Conservation (phyloP, 2,888 invertebrate genomes). For the Latrodectus elegans region DNA sequence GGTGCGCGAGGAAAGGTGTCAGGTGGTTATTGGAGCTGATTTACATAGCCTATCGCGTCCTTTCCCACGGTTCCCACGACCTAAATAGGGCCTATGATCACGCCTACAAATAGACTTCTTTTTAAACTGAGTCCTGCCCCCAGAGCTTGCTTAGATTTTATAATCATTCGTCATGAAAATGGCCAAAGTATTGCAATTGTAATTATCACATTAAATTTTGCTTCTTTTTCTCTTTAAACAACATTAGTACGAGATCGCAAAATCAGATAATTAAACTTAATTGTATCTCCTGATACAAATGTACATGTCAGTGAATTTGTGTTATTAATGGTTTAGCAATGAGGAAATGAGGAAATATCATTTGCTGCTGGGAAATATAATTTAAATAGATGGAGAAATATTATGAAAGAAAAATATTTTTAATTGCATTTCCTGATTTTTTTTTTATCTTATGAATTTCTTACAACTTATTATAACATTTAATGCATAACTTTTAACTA, state of each 20-base stretch:
- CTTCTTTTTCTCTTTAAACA: not conserved
- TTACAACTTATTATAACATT: too few species aligned
- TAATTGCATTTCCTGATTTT: too few species aligned
- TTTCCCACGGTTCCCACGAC: slow-evolving; percentile 57
- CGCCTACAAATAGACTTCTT: slow-evolving; percentile 52
- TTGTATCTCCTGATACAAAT: not conserved
- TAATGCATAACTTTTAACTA: too few species aligned
- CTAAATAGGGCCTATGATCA: slow-evolving; percentile 33
- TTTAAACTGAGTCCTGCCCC: not conserved
- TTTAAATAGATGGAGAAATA: too few species aligned
- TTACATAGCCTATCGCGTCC: slow-evolving; percentile 55
- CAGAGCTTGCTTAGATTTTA: not conserved
- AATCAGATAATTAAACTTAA: not conserved
- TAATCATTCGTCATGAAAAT: not conserved
- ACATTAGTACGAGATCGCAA: not conserved
- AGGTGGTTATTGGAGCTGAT: slow-evolving; percentile 62
- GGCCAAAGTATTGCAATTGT: not conserved
- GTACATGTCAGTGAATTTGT: not conserved
- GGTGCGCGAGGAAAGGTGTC: slow-evolving; percentile 47
- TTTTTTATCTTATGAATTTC: too few species aligned
- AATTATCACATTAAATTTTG: not conserved
- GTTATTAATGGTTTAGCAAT: too few species aligned
- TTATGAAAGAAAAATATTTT: too few species aligned
- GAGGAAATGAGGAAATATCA: too few species aligned
- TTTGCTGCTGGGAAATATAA: too few species aligned